Evolutionary conservation across 1,140 invertebrate genomes (phyloP), one percentile per base, ranked within the genome.

Genomic region (Drosophila saltans): DNA sequence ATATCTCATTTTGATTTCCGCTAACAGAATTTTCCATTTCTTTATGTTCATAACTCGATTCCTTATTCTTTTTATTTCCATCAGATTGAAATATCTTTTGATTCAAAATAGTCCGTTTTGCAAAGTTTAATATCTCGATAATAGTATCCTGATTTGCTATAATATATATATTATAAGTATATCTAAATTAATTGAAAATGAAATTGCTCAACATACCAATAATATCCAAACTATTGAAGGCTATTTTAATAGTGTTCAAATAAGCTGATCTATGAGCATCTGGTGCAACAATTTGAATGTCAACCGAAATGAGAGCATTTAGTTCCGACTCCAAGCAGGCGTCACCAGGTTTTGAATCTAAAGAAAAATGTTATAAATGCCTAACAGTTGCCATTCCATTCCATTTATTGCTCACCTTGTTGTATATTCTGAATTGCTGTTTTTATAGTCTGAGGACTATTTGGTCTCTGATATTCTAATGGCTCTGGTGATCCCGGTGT

Each of bases 141-240:
- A 99, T 96, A 0, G 98, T 99, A 92, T 98, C 97, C 92, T 98
- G 97, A 93, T 99, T 99, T 0, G 97, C 98, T 95, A 80, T 28
- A 93, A 93, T 72, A 30, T 30, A 4, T 30, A 2, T 30, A 30
- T 2, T 30, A 30, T 30, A 30, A 30, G 28, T 30, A 4, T 30
- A 30, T 0, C 0, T 2, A 30, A 30, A 30, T 30, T 30, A 2
- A 2, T 4, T 7, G 6, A 1, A 6, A 36, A 36, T 36, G 1
- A 7, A 4, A 36, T 4, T 36, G 33, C 6, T 5, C 3, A 36
- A 36, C 93, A 93, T 89, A 96, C 96, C 96, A 78, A 98, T 98
- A 41, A 99, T 96, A 92, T 99, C 98, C 62, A 99, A 93, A 92
- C 97, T 98, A 88, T 98, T 99, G 80, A 98, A 99, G 64, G 97